Conservation (phyloP, 2,888 invertebrate species). For the Cyclophora albipunctata region DNA sequence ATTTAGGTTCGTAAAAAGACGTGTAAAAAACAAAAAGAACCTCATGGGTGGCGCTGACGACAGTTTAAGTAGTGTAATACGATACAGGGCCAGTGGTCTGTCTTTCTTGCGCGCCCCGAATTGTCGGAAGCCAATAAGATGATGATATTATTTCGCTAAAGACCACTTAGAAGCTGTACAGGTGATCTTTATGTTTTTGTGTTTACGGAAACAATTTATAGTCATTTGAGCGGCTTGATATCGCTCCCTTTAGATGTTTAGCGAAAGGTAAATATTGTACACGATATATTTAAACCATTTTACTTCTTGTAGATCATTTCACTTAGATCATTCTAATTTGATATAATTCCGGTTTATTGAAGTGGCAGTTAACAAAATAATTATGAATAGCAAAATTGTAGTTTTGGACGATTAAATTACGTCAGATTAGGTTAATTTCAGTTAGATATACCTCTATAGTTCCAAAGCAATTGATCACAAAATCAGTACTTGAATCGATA, state of each 20-base stretch:
- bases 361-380: no score
- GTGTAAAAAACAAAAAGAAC: conserved; percentile 52
- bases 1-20: conserved; percentile 62
- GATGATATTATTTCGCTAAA: conserved; percentile 52
- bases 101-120: conserved; percentile 54
- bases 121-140: conserved; percentile 56
- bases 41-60: conserved; percentile 70
- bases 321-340: no score
- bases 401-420: no score
- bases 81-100: conserved; percentile 61
- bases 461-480: conserved; percentile 24
- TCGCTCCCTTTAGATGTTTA: no score
- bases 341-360: no score
- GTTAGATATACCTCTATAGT: no score
- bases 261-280: no score
- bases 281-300: no score
- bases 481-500: conserved; percentile 59
- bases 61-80: conserved; percentile 71
- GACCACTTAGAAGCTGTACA: conserved; percentile 27
- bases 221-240: conserved; percentile 14
- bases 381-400: no score
- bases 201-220: conserved; percentile 34
- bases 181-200: conserved; percentile 19
- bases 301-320: no score
- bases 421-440: no score